Base-by-base conservation (phyloP, 2,113 vertebrate species). In the Alosa alosa region DNA sequence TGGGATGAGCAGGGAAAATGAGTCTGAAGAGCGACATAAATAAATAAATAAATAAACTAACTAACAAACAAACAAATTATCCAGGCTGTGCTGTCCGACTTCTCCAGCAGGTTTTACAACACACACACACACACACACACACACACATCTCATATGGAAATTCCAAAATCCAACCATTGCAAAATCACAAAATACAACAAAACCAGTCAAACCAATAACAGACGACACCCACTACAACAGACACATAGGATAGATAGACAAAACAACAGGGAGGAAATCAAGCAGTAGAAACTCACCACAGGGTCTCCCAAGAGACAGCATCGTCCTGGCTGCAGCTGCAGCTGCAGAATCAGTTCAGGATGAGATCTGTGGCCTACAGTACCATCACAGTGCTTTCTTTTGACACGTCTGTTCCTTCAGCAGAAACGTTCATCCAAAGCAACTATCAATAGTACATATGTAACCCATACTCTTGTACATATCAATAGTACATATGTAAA, bases 1-100 rank as follows among this genome's bases (percentile, higher is more conserved):
- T 88, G 91, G 52, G 91, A 93, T 91, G 91, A 91, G 91, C 92
- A 91, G 90, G 85, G 92, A 92, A 94, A 93, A 94, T 92, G 90
- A 92, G 25, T 78, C 41, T 84, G 25, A 83, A 36, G 88, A 89
- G 86, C 87, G 86, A 64, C 81, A 72, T 41, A 68, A 57, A 87
- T 85, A 86, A 84, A 89, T 91, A 88, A 84, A 89, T 87, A 81
- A 89, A 88, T 86, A 90, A 87, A 20, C n/a, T 44, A 47, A 83
- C 84, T 39, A 68, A 55, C 6, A 90, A 87, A 85, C 82, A 92
- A 82, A 90, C 91, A 91, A 92, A 93, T 91, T 94, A 91, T 92
- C 91, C 87, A 90, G 88, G 86, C 87, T 86, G 87, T 92, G 84
- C 83, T 91, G 90, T 91, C 91, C 91, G 91, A 92, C 89, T 91